A percentile compares a stretch with the other conserved stretches of the same genome.
Evolutionary conservation across 1,140 invertebrate genomes (phyloP).

Genomic region (Aradophagus sp.): DNA sequence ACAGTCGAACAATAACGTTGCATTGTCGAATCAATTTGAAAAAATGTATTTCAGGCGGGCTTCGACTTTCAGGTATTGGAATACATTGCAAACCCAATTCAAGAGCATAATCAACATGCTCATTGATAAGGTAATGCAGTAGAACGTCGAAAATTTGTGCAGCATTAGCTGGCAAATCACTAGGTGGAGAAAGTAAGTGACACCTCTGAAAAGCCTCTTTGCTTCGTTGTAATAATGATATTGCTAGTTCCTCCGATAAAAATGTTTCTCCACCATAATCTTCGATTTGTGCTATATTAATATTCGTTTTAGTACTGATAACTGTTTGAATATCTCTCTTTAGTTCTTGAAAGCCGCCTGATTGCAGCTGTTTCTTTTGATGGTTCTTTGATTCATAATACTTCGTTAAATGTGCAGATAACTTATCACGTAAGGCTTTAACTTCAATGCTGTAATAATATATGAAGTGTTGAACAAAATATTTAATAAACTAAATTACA

Average conservation of each 20-base stretch:
- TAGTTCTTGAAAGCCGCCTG: constrained; percentile 91
- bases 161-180: constrained; percentile 87
- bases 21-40: constrained; percentile 95
- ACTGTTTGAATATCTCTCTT: constrained; percentile 94
- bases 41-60: constrained; percentile 91
- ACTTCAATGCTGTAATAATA: constrained; percentile 80
- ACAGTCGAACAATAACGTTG: constrained; percentile 96
- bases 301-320: constrained; percentile 91
- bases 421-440: constrained; percentile 85
- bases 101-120: constrained; percentile 97
- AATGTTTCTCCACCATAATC: constrained; percentile 98
- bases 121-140: constrained; percentile 89
- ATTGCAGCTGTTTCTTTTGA: constrained; percentile 90
- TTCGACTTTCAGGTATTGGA: constrained; percentile 91
- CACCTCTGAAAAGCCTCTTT: constrained; percentile 94
- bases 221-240: constrained; percentile 92
- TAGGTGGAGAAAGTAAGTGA: constrained; percentile 85
- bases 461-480: no score
- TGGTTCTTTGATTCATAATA: constrained; percentile 97
- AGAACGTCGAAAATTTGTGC: constrained; percentile 90
- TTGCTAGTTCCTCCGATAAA: constrained; percentile 96
- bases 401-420: constrained; percentile 82
- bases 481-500: no score
- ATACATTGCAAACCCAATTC: constrained; percentile 94
- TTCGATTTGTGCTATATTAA: constrained; percentile 94